Base-by-base conservation (phyloP, 2,888 invertebrate species). In the Amaurobius ferox region DNA sequence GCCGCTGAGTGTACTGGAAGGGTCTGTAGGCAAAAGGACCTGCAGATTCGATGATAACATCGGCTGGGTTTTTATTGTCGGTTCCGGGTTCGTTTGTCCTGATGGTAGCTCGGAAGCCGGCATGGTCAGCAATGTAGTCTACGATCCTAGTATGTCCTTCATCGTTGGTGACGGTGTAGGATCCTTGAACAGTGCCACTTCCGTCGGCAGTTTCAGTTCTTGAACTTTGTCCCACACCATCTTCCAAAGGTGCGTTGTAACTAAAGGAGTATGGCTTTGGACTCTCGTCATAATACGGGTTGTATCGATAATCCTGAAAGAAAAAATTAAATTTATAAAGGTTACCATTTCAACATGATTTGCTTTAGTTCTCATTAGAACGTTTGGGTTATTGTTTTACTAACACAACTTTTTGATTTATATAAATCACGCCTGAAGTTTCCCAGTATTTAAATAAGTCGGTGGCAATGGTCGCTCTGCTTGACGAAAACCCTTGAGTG, bases 41-140 rank as follows among this genome's bases (percentile, higher is more conserved):
- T 29, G 40, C 48, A 35, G 81, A 78, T n/a, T 81, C 62, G 9
- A 87, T 70, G 23, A 68, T 48, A 3, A 87, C 87, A n/a, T 81
- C 87, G 30, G 87, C 87, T 1, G 87, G 81, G 26, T 44, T 81
- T 29, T 87, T 61, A 70, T 76, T 77, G 19, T 88, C 77, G n/a
- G 85, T 85, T 1, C 88, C 88, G 11, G 81, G 86, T 30, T 86
- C 86, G 32, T 80, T 80, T 67, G 85, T 88, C 35, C 73, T 44
- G 40, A 77, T 76, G 55, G 35, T 68, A 19, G 88, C 86, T 29
- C 78, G 55, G 64, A 88, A 85, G 23, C 88, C 88, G 1, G 35
- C 76, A 30, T 74, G 29, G 55, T 81, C 87, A 0, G 80, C 81
- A 3, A 81, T 74, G 39, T 86, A 86, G n/a, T 81, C 81, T 0